These are phyloP conservation scores for Heliconius ismenius DNA, from an alignment of 2,888 invertebrate species.

Conservation along the genomic window DNA sequence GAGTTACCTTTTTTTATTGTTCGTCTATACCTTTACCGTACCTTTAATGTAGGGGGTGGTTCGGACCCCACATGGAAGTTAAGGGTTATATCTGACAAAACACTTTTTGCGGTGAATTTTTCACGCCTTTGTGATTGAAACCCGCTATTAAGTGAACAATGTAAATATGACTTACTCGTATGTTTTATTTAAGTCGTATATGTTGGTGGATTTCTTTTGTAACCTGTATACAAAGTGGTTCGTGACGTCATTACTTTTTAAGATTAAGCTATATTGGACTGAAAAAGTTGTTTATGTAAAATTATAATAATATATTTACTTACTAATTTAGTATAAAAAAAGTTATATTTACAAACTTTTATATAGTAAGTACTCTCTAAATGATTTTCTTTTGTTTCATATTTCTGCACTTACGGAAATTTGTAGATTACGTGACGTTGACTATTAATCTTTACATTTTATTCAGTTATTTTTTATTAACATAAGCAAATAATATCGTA, in stretches of 20 bases:
- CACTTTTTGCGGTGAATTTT: conserved; percentile 41
- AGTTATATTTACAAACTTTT: not conserved
- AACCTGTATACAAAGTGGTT: not conserved
- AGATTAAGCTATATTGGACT: not conserved
- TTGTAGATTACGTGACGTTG: not conserved
- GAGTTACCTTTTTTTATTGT: conserved; percentile 72
- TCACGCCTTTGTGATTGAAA: conserved; percentile 40
- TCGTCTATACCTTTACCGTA: conserved; percentile 64
- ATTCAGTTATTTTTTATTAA: no score
- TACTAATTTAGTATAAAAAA: not conserved
- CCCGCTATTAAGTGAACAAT: conserved; percentile 36
- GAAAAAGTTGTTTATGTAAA: not conserved
- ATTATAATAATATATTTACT: not conserved
- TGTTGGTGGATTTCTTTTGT: conserved; percentile 3
- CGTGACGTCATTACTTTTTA: not conserved
- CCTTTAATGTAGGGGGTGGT: conserved; percentile 63
- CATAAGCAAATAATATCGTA: no score
- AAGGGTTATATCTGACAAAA: conserved; percentile 43
- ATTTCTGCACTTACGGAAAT: not conserved
- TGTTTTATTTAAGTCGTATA: conserved; percentile 19
- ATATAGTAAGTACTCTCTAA: not conserved
- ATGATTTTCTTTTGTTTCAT: not conserved
- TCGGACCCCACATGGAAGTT: conserved; percentile 50
- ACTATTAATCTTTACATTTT: not conserved
- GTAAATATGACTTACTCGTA: conserved; percentile 31